phyloP scores from a whole-genome alignment of 2,113 vertebrate genomes.

The Heloderma charlesbogerti region DNA sequence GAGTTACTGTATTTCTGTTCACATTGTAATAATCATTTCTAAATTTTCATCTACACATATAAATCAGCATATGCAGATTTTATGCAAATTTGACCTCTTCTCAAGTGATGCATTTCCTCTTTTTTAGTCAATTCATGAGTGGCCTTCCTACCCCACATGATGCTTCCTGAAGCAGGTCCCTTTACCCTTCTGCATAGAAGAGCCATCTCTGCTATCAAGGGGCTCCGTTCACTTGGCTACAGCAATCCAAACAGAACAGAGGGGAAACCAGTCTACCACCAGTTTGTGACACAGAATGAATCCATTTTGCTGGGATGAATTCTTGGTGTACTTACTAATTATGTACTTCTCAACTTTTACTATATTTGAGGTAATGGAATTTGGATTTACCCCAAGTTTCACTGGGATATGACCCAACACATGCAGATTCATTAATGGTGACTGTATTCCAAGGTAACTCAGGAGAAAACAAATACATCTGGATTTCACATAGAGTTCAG shows the following conservation, averaged over 20 bases:
- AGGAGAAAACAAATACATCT: conserved; percentile 73
- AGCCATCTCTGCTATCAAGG: background rate
- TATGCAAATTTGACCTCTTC: too few relatives aligned
- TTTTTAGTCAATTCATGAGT: too few relatives aligned
- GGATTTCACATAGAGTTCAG: conserved; percentile 65
- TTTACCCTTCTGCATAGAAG: background rate
- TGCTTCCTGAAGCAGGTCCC: background rate
- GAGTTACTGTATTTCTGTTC: too few relatives aligned
- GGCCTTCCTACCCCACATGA: background rate
- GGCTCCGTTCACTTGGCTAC: background rate
- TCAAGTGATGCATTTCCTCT: too few relatives aligned
- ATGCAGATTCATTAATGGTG: conserved; percentile 59
- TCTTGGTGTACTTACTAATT: conserved; percentile 19
- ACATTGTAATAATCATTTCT: too few relatives aligned
- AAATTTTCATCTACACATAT: too few relatives aligned
- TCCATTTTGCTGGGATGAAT: conserved; percentile 14
- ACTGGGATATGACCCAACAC: conserved; percentile 60
- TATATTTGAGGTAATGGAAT: conserved; percentile 61
- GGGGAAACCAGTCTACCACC: background rate
- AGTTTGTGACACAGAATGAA: conserved; percentile 31
- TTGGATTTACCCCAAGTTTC: conserved; percentile 50
- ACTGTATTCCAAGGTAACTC: conserved; percentile 72
- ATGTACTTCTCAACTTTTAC: conserved; percentile 37
- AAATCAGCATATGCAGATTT: too few relatives aligned
- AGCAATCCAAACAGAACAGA: background rate